Conservation (phyloP, 2,797 vertebrate species). For the Girardinus metallicus region DNA sequence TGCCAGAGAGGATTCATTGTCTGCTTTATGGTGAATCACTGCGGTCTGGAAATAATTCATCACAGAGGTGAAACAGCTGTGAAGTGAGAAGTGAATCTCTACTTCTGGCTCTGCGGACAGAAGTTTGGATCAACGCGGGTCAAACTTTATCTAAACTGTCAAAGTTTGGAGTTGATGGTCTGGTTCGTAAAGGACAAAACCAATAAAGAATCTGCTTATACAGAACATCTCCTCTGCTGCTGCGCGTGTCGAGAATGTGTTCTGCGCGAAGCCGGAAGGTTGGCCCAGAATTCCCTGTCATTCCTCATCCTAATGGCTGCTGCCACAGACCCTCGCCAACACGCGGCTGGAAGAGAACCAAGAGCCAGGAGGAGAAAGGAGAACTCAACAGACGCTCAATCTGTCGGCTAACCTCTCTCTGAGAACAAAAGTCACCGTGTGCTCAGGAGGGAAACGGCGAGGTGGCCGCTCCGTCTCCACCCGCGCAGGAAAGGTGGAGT, state of each 20-base stretch:
- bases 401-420: constrained; percentile 26
- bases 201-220: constrained; percentile 29
- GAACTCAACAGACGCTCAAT: constrained; percentile 57
- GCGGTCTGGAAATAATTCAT: constrained; percentile 70
- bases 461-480: constrained; percentile 12
- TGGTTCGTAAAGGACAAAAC: constrained; percentile 25
- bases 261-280: constrained; percentile 68
- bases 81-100: constrained; percentile 57
- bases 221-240: constrained; percentile 33
- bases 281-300: constrained; percentile 68
- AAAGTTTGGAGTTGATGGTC: constrained; percentile 28
- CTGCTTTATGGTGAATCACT: constrained; percentile 58
- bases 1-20: constrained; percentile 67
- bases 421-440: constrained; percentile 40
- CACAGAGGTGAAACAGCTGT: constrained; percentile 65
- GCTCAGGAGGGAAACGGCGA: constrained; percentile 22
- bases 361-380: constrained; percentile 65
- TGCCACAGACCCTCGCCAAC: constrained; percentile 72
- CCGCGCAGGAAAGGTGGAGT: neutral
- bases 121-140: constrained; percentile 49
- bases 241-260: constrained; percentile 59
- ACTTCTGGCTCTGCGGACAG: constrained; percentile 47
- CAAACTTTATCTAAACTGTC: constrained; percentile 52
- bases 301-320: constrained; percentile 78
- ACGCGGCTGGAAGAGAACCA: constrained; percentile 62